Evolutionary conservation across 2,797 vertebrate species (phyloP).

Genomic region (Pyrocephalus nanus): DNA sequence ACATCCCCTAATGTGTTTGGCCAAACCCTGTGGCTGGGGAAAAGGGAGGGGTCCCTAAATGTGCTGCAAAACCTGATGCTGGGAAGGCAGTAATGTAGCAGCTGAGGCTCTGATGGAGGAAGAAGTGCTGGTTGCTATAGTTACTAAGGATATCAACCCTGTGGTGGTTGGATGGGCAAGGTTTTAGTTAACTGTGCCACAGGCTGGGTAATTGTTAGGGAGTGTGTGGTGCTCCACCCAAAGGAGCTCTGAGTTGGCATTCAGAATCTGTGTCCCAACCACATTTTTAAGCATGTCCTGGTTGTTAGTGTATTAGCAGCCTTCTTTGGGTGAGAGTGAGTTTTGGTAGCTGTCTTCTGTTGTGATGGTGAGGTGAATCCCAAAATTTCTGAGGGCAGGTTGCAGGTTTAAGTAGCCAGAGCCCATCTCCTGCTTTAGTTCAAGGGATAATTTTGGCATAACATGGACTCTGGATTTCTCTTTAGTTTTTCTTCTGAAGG

Average conservation of each 20-base stretch:
- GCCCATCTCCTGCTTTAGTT: neutral
- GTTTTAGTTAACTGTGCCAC: slow-evolving; percentile 12
- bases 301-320: neutral
- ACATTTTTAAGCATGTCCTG: neutral
- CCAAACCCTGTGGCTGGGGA: neutral
- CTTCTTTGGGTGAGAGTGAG: neutral
- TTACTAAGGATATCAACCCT: slow-evolving; percentile 50
- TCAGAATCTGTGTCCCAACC: neutral
- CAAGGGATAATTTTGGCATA: neutral
- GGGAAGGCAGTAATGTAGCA: slow-evolving; percentile 18
- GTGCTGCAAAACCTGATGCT: slow-evolving; percentile 10
- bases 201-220: neutral
- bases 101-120: slow-evolving; percentile 32
- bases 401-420: neutral
- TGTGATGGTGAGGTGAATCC: neutral
- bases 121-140: slow-evolving; percentile 51
- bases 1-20: neutral
- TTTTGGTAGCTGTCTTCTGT: neutral
- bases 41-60: neutral
- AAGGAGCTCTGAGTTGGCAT: neutral
- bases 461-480: neutral
- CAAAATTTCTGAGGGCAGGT: neutral
- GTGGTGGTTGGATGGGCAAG: neutral
- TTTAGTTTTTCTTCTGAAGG: neutral
- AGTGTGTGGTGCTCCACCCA: neutral